Percentiles rank a stretch among this genome's conserved stretches.
phyloP scores from a whole-genome alignment of 92 coral and sea anemone species.

The Epizoanthus scotinus region DNA sequence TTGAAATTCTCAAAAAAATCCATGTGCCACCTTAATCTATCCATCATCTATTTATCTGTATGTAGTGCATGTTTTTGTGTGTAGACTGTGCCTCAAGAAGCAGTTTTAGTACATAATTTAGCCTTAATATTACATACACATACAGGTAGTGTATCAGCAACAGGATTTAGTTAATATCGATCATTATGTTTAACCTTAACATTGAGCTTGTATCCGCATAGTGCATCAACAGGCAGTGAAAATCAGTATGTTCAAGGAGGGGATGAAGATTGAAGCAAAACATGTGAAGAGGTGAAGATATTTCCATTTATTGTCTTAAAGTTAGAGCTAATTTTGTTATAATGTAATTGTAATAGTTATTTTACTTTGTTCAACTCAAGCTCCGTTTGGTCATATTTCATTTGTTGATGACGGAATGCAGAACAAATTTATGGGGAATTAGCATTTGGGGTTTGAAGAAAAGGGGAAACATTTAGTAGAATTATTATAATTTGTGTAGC shows the following conservation, averaged over 20 bases:
- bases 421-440: too few species aligned
- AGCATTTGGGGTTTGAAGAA: too few species aligned
- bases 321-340: too few species aligned
- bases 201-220: constrained; percentile 10
- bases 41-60: too few species aligned
- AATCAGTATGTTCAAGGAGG: constrained; percentile 80
- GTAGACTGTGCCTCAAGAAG: too few species aligned
- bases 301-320: background rate
- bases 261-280: constrained; percentile 89
- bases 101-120: too few species aligned
- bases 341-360: background rate
- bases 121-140: too few species aligned
- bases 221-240: constrained; percentile 77
- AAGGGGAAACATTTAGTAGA: background rate
- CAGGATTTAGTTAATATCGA: too few species aligned
- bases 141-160: background rate
- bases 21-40: too few species aligned
- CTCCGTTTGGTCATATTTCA: background rate
- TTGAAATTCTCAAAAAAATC: too few species aligned
- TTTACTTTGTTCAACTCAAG: background rate
- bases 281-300: constrained; percentile 78
- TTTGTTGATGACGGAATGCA: too few species aligned
- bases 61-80: too few species aligned
- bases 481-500: background rate
- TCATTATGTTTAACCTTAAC: background rate